Evolutionary conservation across 2,797 vertebrate genomes (phyloP).

Genomic region (Chloroceryle inda): DNA sequence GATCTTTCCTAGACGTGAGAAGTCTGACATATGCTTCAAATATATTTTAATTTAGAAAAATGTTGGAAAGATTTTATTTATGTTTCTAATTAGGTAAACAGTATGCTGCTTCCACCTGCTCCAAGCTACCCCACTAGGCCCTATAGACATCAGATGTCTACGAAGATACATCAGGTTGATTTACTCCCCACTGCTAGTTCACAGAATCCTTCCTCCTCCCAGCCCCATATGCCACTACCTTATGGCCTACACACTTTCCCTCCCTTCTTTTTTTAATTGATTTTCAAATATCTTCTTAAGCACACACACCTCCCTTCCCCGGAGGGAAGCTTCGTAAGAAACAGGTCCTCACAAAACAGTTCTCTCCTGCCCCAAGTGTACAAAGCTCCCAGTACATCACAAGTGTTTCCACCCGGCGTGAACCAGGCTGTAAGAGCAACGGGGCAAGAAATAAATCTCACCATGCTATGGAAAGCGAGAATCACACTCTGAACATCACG

Average conservation of each 20-base stretch:
- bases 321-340: background rate
- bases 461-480: background rate
- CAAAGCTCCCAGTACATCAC: background rate
- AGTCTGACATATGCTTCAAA: conserved; percentile 59
- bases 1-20: conserved; percentile 30
- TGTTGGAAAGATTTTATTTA: conserved; percentile 66
- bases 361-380: background rate
- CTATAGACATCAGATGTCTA: conserved; percentile 38
- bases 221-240: background rate
- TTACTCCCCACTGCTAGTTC: background rate
- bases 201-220: background rate
- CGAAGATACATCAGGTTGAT: conserved; percentile 27
- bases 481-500: background rate
- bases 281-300: conserved; percentile 23
- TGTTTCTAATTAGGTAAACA: conserved; percentile 71
- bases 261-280: background rate
- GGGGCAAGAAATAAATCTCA: conserved; percentile 41
- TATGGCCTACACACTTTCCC: background rate
- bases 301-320: background rate
- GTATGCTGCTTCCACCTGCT: conserved; percentile 66
- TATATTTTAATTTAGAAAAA: conserved; percentile 51
- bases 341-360: background rate
- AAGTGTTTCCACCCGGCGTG: background rate
- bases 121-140: conserved; percentile 49
- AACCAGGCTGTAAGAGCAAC: background rate